These are phyloP conservation scores for Schlechtendalia chinensis DNA, from an alignment of 1,140 invertebrate genomes.

Conservation along the genomic window DNA sequence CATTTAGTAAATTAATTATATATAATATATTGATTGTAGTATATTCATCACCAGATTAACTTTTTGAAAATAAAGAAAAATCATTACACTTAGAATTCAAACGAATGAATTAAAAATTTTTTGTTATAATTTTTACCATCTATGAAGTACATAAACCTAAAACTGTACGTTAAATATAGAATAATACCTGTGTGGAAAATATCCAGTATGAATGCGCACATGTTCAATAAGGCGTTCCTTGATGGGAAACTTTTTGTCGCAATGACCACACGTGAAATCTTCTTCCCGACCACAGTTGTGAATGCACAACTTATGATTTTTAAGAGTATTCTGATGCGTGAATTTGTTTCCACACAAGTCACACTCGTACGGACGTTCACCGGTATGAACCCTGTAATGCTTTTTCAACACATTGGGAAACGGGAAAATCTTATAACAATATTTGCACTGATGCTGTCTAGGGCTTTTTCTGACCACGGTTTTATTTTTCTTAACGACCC, in stretches of 20 bases:
- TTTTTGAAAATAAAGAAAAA: not conserved
- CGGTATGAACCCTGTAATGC: slow-evolving; percentile 59
- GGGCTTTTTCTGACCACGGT: slow-evolving; percentile 34
- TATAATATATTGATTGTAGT: no score
- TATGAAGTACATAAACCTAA: not conserved
- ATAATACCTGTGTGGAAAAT: slow-evolving; percentile 78
- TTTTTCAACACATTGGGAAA: slow-evolving; percentile 54
- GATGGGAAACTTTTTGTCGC: slow-evolving; percentile 69
- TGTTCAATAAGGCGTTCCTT: slow-evolving; percentile 73
- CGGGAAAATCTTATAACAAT: slow-evolving; percentile 56
- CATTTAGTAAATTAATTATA: not conserved
- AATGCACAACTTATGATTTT: slow-evolving; percentile 59
- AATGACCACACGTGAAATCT: slow-evolving; percentile 53
- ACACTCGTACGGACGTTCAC: slow-evolving; percentile 78
- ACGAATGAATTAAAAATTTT: no score
- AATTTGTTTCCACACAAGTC: slow-evolving; percentile 74
- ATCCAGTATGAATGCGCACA: slow-evolving; percentile 65
- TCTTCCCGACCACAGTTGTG: slow-evolving; percentile 50
- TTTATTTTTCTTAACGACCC: slow-evolving; percentile 48
- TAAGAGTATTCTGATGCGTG: slow-evolving; percentile 67
- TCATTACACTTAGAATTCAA: no score
- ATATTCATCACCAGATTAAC: not conserved
- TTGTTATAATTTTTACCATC: no score
- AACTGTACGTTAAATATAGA: slow-evolving; percentile 10
- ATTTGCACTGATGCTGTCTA: slow-evolving; percentile 52